phyloP scores from a whole-genome alignment of 2,888 invertebrate species.

The Spilosoma lubricipeda region DNA sequence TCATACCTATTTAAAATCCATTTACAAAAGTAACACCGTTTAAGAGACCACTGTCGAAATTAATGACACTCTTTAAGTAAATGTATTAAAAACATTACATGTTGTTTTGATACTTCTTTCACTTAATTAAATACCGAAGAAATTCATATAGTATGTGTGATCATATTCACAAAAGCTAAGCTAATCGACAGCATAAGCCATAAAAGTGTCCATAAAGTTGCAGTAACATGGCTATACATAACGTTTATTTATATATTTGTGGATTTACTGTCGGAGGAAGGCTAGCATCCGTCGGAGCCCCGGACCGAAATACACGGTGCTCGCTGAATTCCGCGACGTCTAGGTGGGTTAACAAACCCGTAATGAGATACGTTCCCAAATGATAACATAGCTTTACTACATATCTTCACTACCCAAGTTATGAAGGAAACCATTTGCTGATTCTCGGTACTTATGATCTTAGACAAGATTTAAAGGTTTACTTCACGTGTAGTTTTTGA shows the following conservation, averaged over 20 bases:
- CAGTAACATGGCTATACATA: conserved; percentile 60
- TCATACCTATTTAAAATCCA: not conserved
- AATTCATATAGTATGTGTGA: conserved; percentile 46
- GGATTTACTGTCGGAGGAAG: conserved; percentile 77
- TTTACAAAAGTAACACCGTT: not conserved
- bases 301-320: conserved; percentile 77
- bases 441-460: conserved; percentile 29
- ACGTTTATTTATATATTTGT: conserved; percentile 77
- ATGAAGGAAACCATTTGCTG: conserved; percentile 5
- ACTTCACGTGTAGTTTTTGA: not conserved
- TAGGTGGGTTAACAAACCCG: conserved; percentile 79
- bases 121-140: not conserved
- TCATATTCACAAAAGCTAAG: conserved; percentile 64
- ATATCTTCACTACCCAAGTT: conserved; percentile 37
- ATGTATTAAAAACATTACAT: not conserved
- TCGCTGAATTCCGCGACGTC: conserved; percentile 84
- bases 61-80: not conserved
- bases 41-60: not conserved
- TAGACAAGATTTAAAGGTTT: conserved; percentile 9
- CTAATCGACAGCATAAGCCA: conserved; percentile 65
- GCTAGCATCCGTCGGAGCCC: conserved; percentile 74
- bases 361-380: conserved; percentile 61
- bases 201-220: conserved; percentile 66
- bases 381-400: conserved; percentile 56
- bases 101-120: not conserved